Conservation (phyloP, 1,140 invertebrate species). For the Periplaneta americana region DNA sequence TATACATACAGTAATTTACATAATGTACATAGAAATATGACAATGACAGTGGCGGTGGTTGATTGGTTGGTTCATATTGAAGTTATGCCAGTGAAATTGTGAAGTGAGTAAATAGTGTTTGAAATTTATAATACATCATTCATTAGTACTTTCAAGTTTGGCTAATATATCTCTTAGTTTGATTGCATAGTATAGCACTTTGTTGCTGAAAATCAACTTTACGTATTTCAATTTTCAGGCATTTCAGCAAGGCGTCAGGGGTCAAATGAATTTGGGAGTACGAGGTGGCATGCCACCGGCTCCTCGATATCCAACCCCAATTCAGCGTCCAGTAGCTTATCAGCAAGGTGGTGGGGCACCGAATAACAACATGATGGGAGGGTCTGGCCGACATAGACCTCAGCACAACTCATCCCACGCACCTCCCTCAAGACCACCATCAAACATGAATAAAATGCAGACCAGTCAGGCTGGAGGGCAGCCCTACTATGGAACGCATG, state of each 20-base stretch:
- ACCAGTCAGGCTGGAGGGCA: background rate
- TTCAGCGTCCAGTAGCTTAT: constrained; percentile 37
- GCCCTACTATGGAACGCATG: constrained; percentile 9
- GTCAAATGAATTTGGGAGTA: constrained; percentile 30
- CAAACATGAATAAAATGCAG: background rate
- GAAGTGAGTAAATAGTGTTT: too few relatives aligned
- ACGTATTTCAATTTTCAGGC: constrained; percentile 25
- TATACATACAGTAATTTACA: too few relatives aligned
- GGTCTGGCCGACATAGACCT: background rate
- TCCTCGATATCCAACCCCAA: constrained; percentile 42
- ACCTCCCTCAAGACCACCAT: constrained; percentile 5
- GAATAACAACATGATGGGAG: background rate
- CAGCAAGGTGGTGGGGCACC: constrained; percentile 1
- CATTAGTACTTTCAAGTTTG: too few relatives aligned
- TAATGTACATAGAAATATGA: too few relatives aligned
- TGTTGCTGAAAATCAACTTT: background rate
- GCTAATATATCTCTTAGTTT: too few relatives aligned
- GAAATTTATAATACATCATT: too few relatives aligned
- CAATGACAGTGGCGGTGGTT: too few relatives aligned
- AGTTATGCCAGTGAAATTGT: too few relatives aligned
- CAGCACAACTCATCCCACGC: constrained; percentile 7
- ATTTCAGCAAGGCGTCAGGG: constrained; percentile 40
- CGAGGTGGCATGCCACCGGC: constrained; percentile 38
- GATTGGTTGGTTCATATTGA: too few relatives aligned
- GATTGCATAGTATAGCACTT: too few relatives aligned